phyloP scores from a whole-genome alignment of 2,797 vertebrate species.

The Alauda arvensis region DNA sequence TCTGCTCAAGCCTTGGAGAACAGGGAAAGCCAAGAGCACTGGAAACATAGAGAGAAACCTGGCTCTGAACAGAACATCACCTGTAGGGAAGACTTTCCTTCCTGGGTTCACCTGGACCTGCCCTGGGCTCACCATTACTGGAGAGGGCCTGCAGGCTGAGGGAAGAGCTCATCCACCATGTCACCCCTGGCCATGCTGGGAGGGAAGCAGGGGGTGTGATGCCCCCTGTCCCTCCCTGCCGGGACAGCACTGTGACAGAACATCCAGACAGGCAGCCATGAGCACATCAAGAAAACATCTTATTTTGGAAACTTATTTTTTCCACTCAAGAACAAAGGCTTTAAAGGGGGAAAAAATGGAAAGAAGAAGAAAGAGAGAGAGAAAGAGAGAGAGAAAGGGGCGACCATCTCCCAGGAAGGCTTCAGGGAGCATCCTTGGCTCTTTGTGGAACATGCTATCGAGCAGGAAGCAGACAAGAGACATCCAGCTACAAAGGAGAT shows the following conservation, averaged over 20 bases:
- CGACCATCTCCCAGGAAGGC: conserved; percentile 33
- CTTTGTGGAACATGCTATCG: conserved; percentile 45
- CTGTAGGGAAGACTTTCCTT: background rate
- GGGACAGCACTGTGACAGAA: conserved; percentile 63
- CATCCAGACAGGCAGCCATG: conserved; percentile 47
- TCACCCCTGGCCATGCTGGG: background rate
- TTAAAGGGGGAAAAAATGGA: background rate
- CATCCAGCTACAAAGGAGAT: conserved; percentile 35
- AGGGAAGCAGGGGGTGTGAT: background rate
- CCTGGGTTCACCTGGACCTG: background rate
- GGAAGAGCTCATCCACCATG: background rate
- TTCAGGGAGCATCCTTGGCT: conserved; percentile 37
- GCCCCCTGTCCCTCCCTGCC: conserved; percentile 49
- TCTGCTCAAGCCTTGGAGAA: background rate
- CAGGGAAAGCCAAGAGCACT: background rate
- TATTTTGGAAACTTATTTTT: conserved; percentile 25
- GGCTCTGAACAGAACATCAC: background rate
- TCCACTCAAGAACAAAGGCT: conserved; percentile 45
- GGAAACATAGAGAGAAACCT: background rate
- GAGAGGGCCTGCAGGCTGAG: background rate
- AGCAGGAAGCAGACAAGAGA: conserved; percentile 62
- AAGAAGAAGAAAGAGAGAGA: background rate
- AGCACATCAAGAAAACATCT: background rate
- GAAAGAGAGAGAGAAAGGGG: background rate
- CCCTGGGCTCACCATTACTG: background rate